phyloP scores from a whole-genome alignment of 2,113 vertebrate species.

The Columba livia region DNA sequence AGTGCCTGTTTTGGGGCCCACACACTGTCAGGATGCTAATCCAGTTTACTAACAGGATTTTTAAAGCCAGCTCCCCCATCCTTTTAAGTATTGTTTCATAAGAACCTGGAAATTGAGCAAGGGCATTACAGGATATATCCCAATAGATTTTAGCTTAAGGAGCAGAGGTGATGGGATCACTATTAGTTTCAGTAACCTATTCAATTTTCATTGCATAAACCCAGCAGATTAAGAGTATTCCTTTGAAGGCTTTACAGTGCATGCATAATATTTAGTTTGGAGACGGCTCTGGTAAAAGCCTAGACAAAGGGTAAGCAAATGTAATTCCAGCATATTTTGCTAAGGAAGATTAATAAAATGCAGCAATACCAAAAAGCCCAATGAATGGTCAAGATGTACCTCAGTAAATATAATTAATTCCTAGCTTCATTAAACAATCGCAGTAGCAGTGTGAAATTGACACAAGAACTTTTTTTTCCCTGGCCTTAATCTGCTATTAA shows the following conservation, averaged over 20 bases:
- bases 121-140: background rate
- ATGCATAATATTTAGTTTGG: background rate
- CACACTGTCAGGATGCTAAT: background rate
- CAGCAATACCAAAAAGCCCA: background rate
- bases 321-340: background rate
- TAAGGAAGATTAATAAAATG: background rate
- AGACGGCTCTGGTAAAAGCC: background rate
- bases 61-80: background rate
- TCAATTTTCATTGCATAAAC: background rate
- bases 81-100: background rate
- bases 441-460: accelerated
- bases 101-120: background rate
- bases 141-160: background rate
- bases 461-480: background rate
- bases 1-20: accelerated
- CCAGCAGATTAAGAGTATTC: background rate
- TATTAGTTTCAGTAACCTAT: background rate
- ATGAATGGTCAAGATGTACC: background rate
- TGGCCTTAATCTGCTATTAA: background rate
- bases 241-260: background rate
- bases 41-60: background rate
- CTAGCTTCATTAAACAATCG: background rate
- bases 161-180: background rate
- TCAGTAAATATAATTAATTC: background rate
- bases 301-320: background rate